phyloP scores from a whole-genome alignment of 2,113 vertebrate species.

The Tympanuchus pallidicinctus region DNA sequence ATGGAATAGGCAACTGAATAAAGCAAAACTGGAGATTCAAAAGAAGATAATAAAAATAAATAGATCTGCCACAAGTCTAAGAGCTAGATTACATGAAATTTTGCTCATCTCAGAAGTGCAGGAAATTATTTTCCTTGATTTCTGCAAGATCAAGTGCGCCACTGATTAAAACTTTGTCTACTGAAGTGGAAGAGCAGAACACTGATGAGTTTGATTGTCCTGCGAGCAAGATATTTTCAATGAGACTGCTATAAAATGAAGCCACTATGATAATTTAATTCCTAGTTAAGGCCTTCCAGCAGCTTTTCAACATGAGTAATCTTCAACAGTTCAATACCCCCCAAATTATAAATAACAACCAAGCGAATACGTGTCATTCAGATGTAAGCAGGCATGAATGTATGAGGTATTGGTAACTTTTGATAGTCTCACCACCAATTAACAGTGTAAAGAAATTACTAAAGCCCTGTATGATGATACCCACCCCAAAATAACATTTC shows the following conservation, averaged over 20 bases:
- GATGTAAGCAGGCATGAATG: slow-evolving; percentile 33
- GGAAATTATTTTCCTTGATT: slow-evolving; percentile 72
- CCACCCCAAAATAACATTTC: slow-evolving; percentile 8
- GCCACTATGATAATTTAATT: slow-evolving; percentile 68
- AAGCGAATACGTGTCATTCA: slow-evolving; percentile 43
- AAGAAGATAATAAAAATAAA: background rate
- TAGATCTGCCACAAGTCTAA: slow-evolving; percentile 18
- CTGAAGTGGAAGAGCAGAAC: slow-evolving; percentile 67
- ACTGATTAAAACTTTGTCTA: slow-evolving; percentile 71
- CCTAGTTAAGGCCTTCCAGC: slow-evolving; percentile 66
- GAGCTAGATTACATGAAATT: slow-evolving; percentile 58
- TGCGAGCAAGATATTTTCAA: slow-evolving; percentile 68
- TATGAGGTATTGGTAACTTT: background rate
- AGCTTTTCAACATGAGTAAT: slow-evolving; percentile 65
- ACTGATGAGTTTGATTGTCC: slow-evolving; percentile 74
- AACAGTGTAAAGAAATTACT: slow-evolving; percentile 41
- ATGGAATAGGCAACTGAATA: slow-evolving; percentile 33
- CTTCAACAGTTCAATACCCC: slow-evolving; percentile 55
- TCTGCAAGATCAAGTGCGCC: slow-evolving; percentile 61
- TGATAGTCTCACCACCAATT: slow-evolving; percentile 20
- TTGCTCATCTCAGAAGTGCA: slow-evolving; percentile 55
- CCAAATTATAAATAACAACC: slow-evolving; percentile 52
- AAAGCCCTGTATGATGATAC: background rate
- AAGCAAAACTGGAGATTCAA: slow-evolving; percentile 55
- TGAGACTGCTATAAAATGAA: slow-evolving; percentile 68